Evolutionary conservation across 2,888 invertebrate genomes (phyloP).

Genomic region (Cordilura impudica): DNA sequence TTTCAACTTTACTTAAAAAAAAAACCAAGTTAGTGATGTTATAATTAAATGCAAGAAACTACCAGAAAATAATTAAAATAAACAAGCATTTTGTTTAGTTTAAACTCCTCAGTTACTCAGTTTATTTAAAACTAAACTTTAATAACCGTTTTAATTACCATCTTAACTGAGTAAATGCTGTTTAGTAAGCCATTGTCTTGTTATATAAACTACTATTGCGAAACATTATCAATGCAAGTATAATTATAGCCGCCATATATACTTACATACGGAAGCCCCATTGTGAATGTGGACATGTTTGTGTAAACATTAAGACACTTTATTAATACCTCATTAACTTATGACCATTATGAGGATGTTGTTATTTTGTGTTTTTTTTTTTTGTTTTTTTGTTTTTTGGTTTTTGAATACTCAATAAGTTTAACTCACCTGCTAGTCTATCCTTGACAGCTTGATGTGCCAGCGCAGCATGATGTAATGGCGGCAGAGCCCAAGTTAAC

Average conservation of each 20-base stretch:
- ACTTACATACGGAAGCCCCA: too few species aligned
- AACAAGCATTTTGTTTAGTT: background rate
- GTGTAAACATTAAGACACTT: constrained; percentile 45
- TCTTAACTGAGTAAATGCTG: background rate
- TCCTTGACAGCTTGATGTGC: constrained; percentile 91
- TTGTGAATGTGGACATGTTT: constrained; percentile 9
- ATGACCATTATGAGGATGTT: background rate
- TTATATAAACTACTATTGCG: too few species aligned
- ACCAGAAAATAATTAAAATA: constrained; percentile 33
- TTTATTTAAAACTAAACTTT: background rate
- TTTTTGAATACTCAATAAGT: background rate
- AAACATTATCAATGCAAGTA: too few species aligned
- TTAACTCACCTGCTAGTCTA: constrained; percentile 86
- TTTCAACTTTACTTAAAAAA: too few species aligned
- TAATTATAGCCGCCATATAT: too few species aligned
- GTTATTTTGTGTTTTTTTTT: too few species aligned
- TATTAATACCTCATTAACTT: constrained; percentile 34
- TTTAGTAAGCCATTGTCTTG: too few species aligned
- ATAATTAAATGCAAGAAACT: constrained; percentile 5
- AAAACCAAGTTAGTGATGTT: background rate
- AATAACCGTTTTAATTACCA: background rate
- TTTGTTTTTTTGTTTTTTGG: background rate
- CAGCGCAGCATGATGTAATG: constrained; percentile 82
- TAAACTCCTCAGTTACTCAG: background rate
- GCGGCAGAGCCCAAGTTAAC: constrained; percentile 79